Evolutionary conservation across 2,113 vertebrate species (phyloP).

Genomic region (Corynorhinus townsendii): DNA sequence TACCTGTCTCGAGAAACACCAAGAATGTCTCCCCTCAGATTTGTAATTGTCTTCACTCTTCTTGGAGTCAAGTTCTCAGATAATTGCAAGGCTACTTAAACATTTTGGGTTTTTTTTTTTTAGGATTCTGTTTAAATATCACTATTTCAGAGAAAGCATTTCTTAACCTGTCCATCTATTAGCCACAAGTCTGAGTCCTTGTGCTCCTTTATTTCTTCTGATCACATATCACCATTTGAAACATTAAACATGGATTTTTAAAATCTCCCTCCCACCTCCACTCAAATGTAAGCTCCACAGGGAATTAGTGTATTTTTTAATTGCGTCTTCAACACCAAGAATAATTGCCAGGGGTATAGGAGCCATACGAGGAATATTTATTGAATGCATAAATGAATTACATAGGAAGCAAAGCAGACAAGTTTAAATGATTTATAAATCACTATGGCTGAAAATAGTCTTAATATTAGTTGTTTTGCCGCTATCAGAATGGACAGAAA

Average conservation of each 20-base stretch:
- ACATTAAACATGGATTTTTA: background rate
- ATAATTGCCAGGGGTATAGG: background rate
- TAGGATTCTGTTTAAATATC: background rate
- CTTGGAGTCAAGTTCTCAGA: background rate
- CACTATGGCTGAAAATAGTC: background rate
- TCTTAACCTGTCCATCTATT: background rate
- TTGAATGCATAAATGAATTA: background rate
- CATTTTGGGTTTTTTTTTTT: no score
- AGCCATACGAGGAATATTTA: background rate
- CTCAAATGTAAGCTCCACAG: background rate
- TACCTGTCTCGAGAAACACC: background rate
- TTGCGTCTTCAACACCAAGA: background rate
- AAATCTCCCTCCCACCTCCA: background rate
- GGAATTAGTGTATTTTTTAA: background rate
- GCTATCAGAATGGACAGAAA: background rate
- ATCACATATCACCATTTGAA: background rate
- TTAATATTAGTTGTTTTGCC: background rate
- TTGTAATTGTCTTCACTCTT: background rate
- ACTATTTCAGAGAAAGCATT: background rate
- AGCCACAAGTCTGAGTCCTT: background rate
- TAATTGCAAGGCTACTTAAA: background rate
- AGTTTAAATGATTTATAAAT: background rate
- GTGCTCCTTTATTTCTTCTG: background rate
- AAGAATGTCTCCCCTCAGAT: background rate
- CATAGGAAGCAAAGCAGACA: background rate